Evolutionary conservation across 2,888 invertebrate species (phyloP).

Genomic region (Eupithecia tripunctaria): DNA sequence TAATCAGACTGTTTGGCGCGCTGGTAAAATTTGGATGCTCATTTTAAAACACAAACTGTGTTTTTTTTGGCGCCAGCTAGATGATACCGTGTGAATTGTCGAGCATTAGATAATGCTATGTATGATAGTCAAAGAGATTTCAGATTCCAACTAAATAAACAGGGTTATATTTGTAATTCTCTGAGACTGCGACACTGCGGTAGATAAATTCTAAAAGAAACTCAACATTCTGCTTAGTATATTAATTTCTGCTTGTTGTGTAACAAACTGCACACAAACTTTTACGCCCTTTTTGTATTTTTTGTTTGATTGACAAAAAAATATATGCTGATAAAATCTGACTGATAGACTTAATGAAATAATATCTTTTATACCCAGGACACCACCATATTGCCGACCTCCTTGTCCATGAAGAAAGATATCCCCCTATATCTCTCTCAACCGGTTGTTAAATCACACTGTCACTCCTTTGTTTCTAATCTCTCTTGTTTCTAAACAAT

Average conservation of each 20-base stretch:
- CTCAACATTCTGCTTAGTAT: no score
- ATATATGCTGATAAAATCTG: no score
- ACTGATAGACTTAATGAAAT: no score
- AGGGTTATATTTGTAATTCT: no score
- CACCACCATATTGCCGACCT: not conserved
- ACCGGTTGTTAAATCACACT: not conserved
- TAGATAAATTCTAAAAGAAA: no score
- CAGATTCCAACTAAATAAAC: not conserved
- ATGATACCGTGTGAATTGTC: not conserved
- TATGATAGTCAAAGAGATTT: not conserved
- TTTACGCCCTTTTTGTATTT: no score
- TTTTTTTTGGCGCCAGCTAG: not conserved
- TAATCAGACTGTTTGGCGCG: not conserved
- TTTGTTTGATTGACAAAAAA: no score
- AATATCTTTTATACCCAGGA: no score
- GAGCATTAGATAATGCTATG: not conserved
- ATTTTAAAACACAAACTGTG: not conserved
- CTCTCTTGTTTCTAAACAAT: constrained; percentile 1
- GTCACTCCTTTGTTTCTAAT: not conserved
- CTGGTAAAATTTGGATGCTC: not conserved
- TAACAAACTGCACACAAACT: no score
- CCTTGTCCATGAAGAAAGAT: not conserved
- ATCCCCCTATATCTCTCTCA: not conserved
- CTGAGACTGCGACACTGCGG: no score
- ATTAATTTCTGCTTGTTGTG: no score